phyloP scores from a whole-genome alignment of 2,888 invertebrate species.

The Drosophila siamana region DNA sequence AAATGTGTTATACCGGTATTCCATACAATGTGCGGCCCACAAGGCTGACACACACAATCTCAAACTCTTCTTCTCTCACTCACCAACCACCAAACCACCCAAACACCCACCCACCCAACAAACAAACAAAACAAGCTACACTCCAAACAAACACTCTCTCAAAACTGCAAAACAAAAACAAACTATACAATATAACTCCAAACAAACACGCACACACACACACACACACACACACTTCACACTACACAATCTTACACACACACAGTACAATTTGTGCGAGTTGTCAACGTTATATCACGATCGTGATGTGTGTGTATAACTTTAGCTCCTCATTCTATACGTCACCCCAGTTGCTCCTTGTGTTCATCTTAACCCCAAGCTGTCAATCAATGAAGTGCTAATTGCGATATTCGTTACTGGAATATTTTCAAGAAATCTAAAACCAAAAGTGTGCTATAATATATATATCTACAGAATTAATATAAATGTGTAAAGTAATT shows the following conservation, averaged over 20 bases:
- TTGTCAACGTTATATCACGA: slow-evolving; percentile 13
- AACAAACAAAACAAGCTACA: slow-evolving; percentile 19
- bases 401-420: background rate
- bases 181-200: slow-evolving; percentile 17
- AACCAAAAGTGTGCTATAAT: too few relatives aligned
- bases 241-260: background rate
- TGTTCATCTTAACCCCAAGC: background rate
- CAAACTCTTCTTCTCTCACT: slow-evolving; percentile 22
- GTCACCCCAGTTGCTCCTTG: background rate
- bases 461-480: too few relatives aligned
- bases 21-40: slow-evolving; percentile 52
- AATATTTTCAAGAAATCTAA: too few relatives aligned
- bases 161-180: slow-evolving; percentile 9
- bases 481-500: too few relatives aligned
- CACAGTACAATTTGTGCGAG: slow-evolving; percentile 3
- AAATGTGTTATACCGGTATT: slow-evolving; percentile 86
- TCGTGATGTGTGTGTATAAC: slow-evolving; percentile 12
- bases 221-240: slow-evolving; percentile 9
- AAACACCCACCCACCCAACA: slow-evolving; percentile 42
- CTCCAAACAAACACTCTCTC: slow-evolving; percentile 13
- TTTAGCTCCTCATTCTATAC: background rate
- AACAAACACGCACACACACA: slow-evolving; percentile 13
- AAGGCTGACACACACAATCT: slow-evolving; percentile 44
- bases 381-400: background rate
- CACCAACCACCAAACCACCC: slow-evolving; percentile 53